Conservation (phyloP, 1,140 invertebrate genomes). For the Drosophila ogumai region DNA sequence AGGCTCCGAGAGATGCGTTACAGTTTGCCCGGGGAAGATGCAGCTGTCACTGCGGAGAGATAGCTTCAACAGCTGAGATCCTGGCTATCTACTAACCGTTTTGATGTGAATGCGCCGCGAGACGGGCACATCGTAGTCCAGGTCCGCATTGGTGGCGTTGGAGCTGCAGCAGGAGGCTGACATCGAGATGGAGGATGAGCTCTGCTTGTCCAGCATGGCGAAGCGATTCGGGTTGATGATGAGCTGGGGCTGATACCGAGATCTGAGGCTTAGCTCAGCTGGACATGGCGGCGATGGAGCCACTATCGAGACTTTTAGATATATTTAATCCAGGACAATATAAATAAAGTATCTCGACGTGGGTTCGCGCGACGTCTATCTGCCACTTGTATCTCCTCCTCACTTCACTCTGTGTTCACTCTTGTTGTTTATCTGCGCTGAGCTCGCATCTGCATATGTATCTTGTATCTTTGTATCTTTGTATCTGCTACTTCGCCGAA, state of each 20-base stretch:
- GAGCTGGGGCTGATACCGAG: background rate
- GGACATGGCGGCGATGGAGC: slow-evolving; percentile 20
- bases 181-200: slow-evolving; percentile 53
- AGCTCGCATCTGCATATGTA: slow-evolving; percentile 60
- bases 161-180: slow-evolving; percentile 73
- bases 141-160: slow-evolving; percentile 65
- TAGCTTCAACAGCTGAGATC: slow-evolving; percentile 23
- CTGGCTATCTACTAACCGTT: slow-evolving; percentile 71
- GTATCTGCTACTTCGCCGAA: slow-evolving; percentile 64
- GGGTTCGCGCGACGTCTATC: slow-evolving; percentile 31
- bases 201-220: slow-evolving; percentile 72
- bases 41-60: slow-evolving; percentile 14
- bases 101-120: slow-evolving; percentile 75
- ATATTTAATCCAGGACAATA: slow-evolving; percentile 85
- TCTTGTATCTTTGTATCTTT: slow-evolving; percentile 47
- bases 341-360: slow-evolving; percentile 79
- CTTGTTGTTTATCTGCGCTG: slow-evolving; percentile 22
- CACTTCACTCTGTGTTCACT: slow-evolving; percentile 12
- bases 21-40: slow-evolving; percentile 47
- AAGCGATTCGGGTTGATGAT: slow-evolving; percentile 10
- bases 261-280: background rate
- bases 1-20: slow-evolving; percentile 52
- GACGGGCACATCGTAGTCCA: slow-evolving; percentile 81
- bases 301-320: slow-evolving; percentile 64
- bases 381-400: slow-evolving; percentile 29